These are phyloP conservation scores for Pemphigus obesinymphae DNA, from an alignment of 1,140 invertebrate species.

Conservation along the genomic window DNA sequence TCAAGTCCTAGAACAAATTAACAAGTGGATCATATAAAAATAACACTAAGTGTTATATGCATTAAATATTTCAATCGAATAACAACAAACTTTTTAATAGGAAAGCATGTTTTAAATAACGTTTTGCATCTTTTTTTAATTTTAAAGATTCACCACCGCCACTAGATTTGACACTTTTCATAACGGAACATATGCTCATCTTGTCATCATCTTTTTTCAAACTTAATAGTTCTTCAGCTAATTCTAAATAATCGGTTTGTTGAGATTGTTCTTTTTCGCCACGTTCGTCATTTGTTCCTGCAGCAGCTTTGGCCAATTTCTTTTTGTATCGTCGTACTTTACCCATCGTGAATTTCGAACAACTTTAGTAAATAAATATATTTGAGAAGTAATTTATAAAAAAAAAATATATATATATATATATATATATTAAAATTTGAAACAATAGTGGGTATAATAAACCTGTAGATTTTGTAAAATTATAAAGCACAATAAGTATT, in stretches of 20 bases:
- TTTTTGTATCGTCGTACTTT: conserved; percentile 16
- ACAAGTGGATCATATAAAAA: background rate
- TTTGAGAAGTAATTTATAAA: too few species aligned
- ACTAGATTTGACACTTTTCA: conserved; percentile 28
- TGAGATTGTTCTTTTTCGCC: background rate
- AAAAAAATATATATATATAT: too few species aligned
- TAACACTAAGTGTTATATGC: background rate
- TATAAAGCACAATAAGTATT: too few species aligned
- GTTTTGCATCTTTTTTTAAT: conserved; percentile 25
- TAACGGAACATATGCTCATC: conserved; percentile 4
- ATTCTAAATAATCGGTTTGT: conserved; percentile 9
- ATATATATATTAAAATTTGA: too few species aligned
- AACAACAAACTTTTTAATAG: conserved; percentile 23
- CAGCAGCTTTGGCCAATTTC: conserved; percentile 4
- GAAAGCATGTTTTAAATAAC: conserved; percentile 26
- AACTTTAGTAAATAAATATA: too few species aligned
- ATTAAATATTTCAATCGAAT: background rate
- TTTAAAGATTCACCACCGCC: background rate
- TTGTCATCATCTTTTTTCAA: conserved; percentile 1
- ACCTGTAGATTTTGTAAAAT: too few species aligned
- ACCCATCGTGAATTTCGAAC: background rate
- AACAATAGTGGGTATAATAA: too few species aligned
- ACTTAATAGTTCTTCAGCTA: conserved; percentile 2
- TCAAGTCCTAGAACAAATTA: background rate
- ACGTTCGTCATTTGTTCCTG: background rate